Percentiles rank a stretch among this genome's conserved stretches.
Conservation (phyloP, 2,113 vertebrate genomes). For the Prolemur simus region DNA sequence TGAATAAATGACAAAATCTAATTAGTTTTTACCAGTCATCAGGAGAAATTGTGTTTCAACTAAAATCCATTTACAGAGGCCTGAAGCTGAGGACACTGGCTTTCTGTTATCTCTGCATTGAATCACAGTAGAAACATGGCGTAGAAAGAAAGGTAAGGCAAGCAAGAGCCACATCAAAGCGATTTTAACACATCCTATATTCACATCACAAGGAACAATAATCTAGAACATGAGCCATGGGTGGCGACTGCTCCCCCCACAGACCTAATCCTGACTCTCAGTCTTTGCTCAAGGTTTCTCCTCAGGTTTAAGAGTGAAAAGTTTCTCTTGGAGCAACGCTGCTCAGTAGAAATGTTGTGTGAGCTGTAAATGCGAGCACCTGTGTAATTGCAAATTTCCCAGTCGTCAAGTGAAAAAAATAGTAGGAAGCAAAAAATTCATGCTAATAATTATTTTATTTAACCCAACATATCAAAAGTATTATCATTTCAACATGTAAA, state of each 20-base stretch:
- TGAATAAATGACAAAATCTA: conserved; percentile 84
- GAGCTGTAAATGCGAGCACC: background rate
- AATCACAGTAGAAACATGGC: background rate
- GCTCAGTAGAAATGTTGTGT: background rate
- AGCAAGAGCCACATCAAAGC: background rate
- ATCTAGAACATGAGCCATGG: background rate
- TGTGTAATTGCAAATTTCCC: background rate
- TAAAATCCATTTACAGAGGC: conserved; percentile 68
- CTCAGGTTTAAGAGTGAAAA: background rate
- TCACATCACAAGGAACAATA: background rate
- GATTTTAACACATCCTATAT: background rate
- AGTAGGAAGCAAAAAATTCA: background rate
- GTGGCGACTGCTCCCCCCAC: rapidly evolving
- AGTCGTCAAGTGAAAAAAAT: background rate
- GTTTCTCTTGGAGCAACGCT: background rate
- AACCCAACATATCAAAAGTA: background rate
- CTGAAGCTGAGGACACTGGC: conserved; percentile 14
- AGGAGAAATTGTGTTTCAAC: conserved; percentile 78
- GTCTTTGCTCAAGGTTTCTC: background rate
- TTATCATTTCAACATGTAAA: background rate
- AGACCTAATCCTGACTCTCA: too few relatives aligned
- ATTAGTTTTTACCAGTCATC: conserved; percentile 82
- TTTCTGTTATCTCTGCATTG: conserved; percentile 3
- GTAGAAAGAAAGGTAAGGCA: background rate
- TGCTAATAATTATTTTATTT: background rate